phyloP scores from a whole-genome alignment of 2,797 vertebrate genomes.

The Halcyon leucocephala region DNA sequence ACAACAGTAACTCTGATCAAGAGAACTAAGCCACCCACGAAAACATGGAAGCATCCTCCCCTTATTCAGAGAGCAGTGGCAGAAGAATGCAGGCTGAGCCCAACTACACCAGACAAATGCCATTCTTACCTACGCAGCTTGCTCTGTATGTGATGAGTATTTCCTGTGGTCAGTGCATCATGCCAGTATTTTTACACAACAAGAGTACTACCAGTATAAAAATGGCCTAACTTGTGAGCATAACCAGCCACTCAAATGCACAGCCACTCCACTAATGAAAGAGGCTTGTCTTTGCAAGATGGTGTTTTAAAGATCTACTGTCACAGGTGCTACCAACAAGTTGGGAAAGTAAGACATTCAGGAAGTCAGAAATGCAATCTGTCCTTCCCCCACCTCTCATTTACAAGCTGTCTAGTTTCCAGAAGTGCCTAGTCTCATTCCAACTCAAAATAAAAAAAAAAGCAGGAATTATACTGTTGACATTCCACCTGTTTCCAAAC shows the following conservation, averaged over 20 bases:
- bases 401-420: not conserved
- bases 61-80: not conserved
- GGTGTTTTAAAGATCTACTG: not conserved
- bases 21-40: not conserved
- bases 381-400: not conserved
- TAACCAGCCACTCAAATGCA: not conserved
- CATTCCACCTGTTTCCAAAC: not conserved
- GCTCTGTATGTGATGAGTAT: fast-evolving
- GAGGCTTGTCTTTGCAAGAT: not conserved
- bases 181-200: not conserved
- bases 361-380: not conserved
- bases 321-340: not conserved
- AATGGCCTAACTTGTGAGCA: not conserved
- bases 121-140: not conserved
- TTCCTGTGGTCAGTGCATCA: not conserved
- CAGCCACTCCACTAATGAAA: not conserved
- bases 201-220: not conserved
- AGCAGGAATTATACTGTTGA: not conserved
- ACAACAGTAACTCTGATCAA: not conserved
- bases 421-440: not conserved
- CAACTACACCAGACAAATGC: not conserved
- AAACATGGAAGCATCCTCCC: fast-evolving
- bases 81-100: not conserved
- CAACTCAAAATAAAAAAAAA: not conserved
- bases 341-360: not conserved